Evolutionary conservation across 2,888 invertebrate genomes (phyloP), one percentile per base, ranked within the genome.

Genomic region (Epistrophella euchroma): DNA sequence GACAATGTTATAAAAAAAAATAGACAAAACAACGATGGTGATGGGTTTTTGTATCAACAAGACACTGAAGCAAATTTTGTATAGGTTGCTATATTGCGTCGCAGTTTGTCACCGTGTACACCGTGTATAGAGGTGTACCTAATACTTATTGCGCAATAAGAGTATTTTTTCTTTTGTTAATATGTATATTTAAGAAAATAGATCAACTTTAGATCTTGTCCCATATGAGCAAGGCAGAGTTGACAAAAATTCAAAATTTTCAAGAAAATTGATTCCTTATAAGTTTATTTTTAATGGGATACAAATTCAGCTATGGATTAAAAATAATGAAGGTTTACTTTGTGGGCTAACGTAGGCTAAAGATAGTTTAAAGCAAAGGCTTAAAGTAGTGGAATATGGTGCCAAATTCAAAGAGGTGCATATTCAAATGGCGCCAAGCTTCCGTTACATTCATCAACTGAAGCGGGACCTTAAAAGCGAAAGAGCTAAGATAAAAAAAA

Each of bases 101-200:
- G n/a, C 55, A 55, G 32, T 35, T 56, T 56, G 50, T 25, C 60
- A 40, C 11, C 19, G 13, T 32, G n/a, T n/a, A n/a, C 25, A 4
- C 25, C 2, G 2, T 4, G 25, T 25, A 25, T 25, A 25, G 2
- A 4, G 2, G 4, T 2, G 4, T 28, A 32, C 56, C 55, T 35
- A 17, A 25, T 28, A 56, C n/a, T 15, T 52, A 62, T 78, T 71
- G 45, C 71, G 43, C 43, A 71, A 78, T 64, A 17, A 50, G 11
- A 70, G 22, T 37, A 11, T 25, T 32, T 28, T 50, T 40, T n/a
- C 45, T 74, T 43, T 45, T 45, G 17, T 52, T 52, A 15, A 19
- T 25, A 25, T 22, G 0, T 9, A 10, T 25, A 25, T 25, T 2
- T 28, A 32, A 32, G 5, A 22, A 50, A 50, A 6, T 15, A 4